Evolutionary conservation across 2,113 vertebrate genomes (phyloP).

Genomic region (Alexandromys fortis): DNA sequence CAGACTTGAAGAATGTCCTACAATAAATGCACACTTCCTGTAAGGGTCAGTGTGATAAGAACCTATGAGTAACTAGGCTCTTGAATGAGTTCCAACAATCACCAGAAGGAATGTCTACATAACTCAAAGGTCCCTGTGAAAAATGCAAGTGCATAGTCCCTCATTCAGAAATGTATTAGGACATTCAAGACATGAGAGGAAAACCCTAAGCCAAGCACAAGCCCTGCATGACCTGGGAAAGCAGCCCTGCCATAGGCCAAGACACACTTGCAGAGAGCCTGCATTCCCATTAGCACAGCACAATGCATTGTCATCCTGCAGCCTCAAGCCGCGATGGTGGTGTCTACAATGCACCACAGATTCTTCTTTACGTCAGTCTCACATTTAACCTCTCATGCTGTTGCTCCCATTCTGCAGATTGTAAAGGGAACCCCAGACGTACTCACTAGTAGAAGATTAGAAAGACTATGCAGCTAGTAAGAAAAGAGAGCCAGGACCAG

Average conservation of each 20-base stretch:
- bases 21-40: background rate
- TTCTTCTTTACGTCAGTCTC: background rate
- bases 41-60: background rate
- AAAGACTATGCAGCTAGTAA: background rate
- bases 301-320: background rate
- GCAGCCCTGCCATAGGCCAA: background rate
- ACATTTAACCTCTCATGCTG: background rate
- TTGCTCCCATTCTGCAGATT: background rate
- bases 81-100: background rate
- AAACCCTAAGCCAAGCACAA: background rate
- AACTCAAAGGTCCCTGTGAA: background rate
- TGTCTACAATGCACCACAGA: accelerated
- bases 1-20: background rate
- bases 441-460: background rate
- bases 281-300: background rate
- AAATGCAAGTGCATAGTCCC: background rate
- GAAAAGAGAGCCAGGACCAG: background rate
- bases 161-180: background rate
- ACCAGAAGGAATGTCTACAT: background rate
- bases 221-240: background rate
- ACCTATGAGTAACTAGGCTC: background rate
- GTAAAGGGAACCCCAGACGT: background rate
- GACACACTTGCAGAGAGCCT: accelerated
- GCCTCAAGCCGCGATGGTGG: background rate
- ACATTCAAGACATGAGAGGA: background rate